Evolutionary conservation across 2,888 invertebrate species (phyloP).

Genomic region (Limnephilus auricula): DNA sequence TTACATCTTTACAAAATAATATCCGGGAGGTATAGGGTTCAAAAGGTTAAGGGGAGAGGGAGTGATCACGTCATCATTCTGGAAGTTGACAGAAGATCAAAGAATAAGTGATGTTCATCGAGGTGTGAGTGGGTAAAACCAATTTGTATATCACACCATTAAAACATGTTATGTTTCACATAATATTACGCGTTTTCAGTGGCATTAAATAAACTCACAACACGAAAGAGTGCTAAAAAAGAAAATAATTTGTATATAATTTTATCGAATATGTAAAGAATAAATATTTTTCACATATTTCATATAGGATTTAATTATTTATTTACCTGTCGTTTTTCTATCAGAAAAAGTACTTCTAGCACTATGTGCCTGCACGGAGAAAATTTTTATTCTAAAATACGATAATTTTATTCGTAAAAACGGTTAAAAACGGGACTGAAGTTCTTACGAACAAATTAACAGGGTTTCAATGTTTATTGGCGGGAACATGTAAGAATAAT

Average conservation of each 20-base stretch:
- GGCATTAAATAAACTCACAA: neutral
- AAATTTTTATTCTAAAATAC: too few relatives aligned
- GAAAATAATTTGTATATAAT: neutral
- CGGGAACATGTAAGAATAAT: too few relatives aligned
- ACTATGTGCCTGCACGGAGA: too few relatives aligned
- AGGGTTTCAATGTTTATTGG: too few relatives aligned
- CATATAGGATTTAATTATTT: too few relatives aligned
- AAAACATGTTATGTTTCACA: neutral
- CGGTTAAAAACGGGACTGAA: too few relatives aligned
- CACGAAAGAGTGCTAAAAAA: neutral
- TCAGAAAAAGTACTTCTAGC: too few relatives aligned
- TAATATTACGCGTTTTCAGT: neutral
- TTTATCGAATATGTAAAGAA: neutral
- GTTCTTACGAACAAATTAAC: too few relatives aligned
- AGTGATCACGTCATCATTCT: neutral
- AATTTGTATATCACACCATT: neutral
- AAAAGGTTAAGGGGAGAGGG: neutral
- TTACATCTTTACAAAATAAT: neutral
- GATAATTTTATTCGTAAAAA: too few relatives aligned
- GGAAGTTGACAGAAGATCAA: constrained; percentile 6
- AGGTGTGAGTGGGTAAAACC: neutral
- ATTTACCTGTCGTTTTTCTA: too few relatives aligned
- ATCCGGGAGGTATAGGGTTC: neutral
- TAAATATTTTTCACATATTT: too few relatives aligned
- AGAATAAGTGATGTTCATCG: neutral